Percentiles rank a stretch among this genome's conserved stretches.
Evolutionary conservation across 2,113 vertebrate species (phyloP).

Genomic region (Heptranchias perlo): DNA sequence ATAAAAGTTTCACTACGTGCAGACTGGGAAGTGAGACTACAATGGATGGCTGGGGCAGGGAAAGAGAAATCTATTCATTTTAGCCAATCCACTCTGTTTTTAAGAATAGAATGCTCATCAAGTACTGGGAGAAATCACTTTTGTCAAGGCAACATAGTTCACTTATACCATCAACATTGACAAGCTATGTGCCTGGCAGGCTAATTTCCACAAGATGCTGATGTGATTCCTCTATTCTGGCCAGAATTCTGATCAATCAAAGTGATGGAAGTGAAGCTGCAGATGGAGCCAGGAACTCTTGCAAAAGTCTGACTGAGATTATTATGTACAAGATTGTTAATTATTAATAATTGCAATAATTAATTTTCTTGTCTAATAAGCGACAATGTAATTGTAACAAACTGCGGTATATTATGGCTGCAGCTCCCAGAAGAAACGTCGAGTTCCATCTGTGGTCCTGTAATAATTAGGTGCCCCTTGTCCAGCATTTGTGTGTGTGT

Average conservation of each 20-base stretch:
- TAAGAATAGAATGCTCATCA: not conserved
- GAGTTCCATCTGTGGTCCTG: not conserved
- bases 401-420: not conserved
- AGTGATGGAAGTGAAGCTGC: not conserved
- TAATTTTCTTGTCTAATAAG: not conserved
- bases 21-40: not conserved
- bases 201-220: not conserved
- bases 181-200: not conserved
- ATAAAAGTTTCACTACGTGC: not conserved
- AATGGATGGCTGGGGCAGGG: not conserved
- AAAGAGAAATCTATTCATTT: too few species aligned
- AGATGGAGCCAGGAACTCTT: not conserved
- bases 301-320: not conserved
- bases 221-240: not conserved
- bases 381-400: not conserved
- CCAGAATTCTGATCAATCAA: not conserved
- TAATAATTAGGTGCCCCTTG: not conserved
- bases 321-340: not conserved
- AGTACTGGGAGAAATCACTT: not conserved
- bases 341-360: not conserved
- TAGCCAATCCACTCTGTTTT: not conserved
- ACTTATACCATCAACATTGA: not conserved
- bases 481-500: not conserved
- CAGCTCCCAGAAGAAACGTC: not conserved
- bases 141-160: not conserved